Base-by-base conservation (phyloP, 2,113 vertebrate genomes). In the Oreamnos americanus region DNA sequence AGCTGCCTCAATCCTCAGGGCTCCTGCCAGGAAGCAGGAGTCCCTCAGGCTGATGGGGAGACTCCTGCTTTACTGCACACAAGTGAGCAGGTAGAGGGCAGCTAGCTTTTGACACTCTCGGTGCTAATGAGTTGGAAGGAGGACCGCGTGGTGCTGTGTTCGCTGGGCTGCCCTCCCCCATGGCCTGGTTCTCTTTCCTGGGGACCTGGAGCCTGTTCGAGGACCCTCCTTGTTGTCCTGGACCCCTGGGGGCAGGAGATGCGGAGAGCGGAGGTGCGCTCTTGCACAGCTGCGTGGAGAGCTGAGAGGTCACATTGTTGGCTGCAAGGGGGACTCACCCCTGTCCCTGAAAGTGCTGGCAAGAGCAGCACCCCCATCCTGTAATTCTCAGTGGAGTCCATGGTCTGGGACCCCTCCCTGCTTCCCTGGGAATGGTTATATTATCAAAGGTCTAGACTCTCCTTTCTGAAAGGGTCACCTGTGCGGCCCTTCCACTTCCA, bases 241-340 rank as follows among this genome's bases (percentile, higher is more conserved):
- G 3, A 6, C 26, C 7, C 43, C 49, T 11, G 12, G 6, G 19
- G 26, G 82, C 67, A 51, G 60, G 33, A 25, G 19, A 11, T 33
- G 23, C 26, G 2, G 19, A 58, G 57, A 19, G 49, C 39, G 25
- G 49, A 71, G 6, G 4, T 7, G 10, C 1, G 0, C 82, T 33
- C 3, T 9, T 9, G 16, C 2, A 1, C 1, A 12, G 30, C 16
- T 1, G 12, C 19, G 0, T 4, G 0, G 25, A 2, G 26, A 45
- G 25, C 36, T 11, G 39, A 67, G 47, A 30, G 45, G 36, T n/a
- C 33, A 43, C 14, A 2, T 7, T 51, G 1, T 58, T 12, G 26
- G 39, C 33, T 30, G 25, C 19, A 5, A 71, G 90, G 49, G 6
- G 4, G 51, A 25, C 25, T 9, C 2, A n/a, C 0, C 14, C 55